Evolutionary conservation across 1,140 invertebrate species (phyloP).

Genomic region (Bombus fervidus): DNA sequence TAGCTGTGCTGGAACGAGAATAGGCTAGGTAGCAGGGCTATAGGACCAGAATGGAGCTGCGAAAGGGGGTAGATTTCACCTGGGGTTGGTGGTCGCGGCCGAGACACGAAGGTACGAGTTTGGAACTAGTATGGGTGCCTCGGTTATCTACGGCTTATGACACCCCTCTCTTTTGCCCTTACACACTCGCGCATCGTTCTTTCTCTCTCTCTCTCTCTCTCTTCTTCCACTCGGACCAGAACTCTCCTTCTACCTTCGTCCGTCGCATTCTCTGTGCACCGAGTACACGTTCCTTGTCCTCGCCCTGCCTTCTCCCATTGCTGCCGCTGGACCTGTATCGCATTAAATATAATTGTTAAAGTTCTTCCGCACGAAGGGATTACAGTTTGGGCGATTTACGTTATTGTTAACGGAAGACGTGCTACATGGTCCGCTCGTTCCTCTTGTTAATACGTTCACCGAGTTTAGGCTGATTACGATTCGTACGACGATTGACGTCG

Average conservation of each 20-base stretch:
- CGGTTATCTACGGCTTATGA: conserved; percentile 74
- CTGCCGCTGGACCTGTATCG: conserved; percentile 68
- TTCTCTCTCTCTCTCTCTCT: background rate
- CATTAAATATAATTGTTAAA: conserved; percentile 82
- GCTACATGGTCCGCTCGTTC: background rate
- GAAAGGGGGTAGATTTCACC: conserved; percentile 75
- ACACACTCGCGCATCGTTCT: conserved; percentile 1
- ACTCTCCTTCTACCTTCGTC: conserved; percentile 1
- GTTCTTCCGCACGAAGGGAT: conserved; percentile 73
- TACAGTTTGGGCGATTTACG: conserved; percentile 75
- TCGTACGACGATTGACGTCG: background rate
- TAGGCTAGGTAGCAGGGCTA: conserved; percentile 55
- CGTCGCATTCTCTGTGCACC: conserved; percentile 41
- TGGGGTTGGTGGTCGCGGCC: conserved; percentile 70
- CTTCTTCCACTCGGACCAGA: conserved; percentile 12
- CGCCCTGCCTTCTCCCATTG: conserved; percentile 10
- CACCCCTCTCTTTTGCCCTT: conserved; percentile 2
- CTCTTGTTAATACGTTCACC: conserved; percentile 39
- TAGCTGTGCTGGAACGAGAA: conserved; percentile 65
- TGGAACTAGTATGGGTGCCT: conserved; percentile 71
- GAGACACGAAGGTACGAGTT: conserved; percentile 65
- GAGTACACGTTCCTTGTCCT: conserved; percentile 4
- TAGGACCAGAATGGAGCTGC: conserved; percentile 57
- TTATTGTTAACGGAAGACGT: conserved; percentile 62
- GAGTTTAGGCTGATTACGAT: conserved; percentile 26